Conservation (phyloP, 2,113 vertebrate species). For the Parotia lawesii region DNA sequence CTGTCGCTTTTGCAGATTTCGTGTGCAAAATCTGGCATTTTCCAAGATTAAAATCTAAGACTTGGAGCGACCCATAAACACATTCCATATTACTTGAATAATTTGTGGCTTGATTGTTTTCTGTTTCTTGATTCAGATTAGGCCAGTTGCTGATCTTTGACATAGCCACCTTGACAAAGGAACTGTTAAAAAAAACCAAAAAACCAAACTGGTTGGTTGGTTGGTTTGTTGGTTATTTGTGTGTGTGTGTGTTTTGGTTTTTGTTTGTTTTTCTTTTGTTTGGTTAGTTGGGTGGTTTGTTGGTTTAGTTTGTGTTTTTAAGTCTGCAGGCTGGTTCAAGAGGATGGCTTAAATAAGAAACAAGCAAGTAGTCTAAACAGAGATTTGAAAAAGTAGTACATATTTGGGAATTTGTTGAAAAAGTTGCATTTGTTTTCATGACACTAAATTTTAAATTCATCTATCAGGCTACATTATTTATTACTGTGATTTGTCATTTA, state of each 20-base stretch:
- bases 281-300: background rate
- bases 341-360: background rate
- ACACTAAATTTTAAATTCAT: background rate
- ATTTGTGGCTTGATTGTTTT: background rate
- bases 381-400: background rate
- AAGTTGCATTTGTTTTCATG: background rate
- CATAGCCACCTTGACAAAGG: background rate
- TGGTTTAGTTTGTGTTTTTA: background rate
- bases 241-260: background rate
- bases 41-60: background rate
- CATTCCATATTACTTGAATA: background rate
- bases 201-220: background rate
- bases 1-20: background rate
- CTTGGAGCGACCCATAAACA: background rate
- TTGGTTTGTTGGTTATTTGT: background rate
- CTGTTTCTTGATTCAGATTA: background rate
- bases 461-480: background rate
- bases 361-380: background rate
- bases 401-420: background rate
- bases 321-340: background rate
- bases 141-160: background rate
- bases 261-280: background rate
- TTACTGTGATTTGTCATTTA: slow-evolving; percentile 3
- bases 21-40: background rate
- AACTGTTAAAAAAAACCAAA: background rate